These are phyloP conservation scores for Diorhabda carinulata DNA, from an alignment of 1,140 invertebrate genomes.

Conservation along the genomic window DNA sequence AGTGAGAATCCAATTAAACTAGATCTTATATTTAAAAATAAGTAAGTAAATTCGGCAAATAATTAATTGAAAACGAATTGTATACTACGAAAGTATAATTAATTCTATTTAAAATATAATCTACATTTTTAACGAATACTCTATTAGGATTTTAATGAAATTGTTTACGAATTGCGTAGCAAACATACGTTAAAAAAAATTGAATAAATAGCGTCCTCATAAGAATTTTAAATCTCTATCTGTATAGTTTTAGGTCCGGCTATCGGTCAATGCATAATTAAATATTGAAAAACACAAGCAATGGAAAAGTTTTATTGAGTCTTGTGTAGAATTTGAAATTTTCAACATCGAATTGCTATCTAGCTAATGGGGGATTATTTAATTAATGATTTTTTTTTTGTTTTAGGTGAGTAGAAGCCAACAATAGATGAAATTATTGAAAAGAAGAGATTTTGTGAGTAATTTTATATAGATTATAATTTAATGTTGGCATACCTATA, in stretches of 20 bases:
- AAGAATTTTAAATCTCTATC: background rate
- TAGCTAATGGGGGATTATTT: slow-evolving; percentile 15
- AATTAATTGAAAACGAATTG: too few species aligned
- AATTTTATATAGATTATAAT: too few species aligned
- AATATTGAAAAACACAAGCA: background rate
- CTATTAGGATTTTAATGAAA: background rate
- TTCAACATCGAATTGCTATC: slow-evolving; percentile 13
- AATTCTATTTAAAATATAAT: too few species aligned
- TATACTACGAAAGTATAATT: too few species aligned
- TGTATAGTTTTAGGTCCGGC: background rate
- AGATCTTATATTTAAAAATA: too few species aligned
- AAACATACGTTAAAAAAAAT: background rate
- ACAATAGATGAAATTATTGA: background rate
- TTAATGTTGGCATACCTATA: too few species aligned
- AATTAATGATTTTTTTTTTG: slow-evolving; percentile 4
- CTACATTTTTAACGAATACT: too few species aligned
- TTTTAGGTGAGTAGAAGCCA: slow-evolving; percentile 17
- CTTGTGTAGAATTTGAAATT: slow-evolving; percentile 8
- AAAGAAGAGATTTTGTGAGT: too few species aligned
- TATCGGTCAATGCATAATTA: slow-evolving; percentile 5
- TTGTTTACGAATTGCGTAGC: background rate
- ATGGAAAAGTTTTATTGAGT: background rate
- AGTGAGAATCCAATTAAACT: too few species aligned
- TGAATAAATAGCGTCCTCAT: background rate
- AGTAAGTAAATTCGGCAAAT: too few species aligned